Percentiles rank a stretch among this genome's conserved stretches.
Conservation (phyloP, 2,888 invertebrate genomes). For the Suillia variegata region DNA sequence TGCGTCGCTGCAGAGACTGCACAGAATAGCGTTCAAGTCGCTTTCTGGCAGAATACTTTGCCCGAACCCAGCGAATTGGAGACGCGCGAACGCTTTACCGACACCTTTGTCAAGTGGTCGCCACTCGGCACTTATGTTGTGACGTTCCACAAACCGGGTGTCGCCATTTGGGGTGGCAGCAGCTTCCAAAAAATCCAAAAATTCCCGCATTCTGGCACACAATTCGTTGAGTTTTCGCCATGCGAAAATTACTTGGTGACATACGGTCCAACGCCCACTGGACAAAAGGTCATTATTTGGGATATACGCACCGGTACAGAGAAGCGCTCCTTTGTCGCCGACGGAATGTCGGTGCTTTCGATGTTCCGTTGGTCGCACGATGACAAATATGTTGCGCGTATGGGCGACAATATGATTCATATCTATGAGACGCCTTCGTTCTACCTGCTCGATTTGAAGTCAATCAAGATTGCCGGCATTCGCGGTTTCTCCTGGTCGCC, state of each 20-base stretch:
- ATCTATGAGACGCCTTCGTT: constrained; percentile 98
- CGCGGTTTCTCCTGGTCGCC: constrained; percentile 98
- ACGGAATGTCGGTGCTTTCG: constrained; percentile 85
- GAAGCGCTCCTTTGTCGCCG: constrained; percentile 88
- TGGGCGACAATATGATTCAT: constrained; percentile 82
- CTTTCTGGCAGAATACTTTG: constrained; percentile 86
- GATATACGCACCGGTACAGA: constrained; percentile 94
- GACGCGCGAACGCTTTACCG: constrained; percentile 90
- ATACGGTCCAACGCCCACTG: constrained; percentile 85
- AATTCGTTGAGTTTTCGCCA: constrained; percentile 97
- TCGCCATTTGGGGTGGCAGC: constrained; percentile 97
- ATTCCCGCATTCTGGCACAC: constrained; percentile 88
- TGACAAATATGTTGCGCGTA: constrained; percentile 91
- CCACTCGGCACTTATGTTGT: constrained; percentile 95
- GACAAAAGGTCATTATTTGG: constrained; percentile 88
- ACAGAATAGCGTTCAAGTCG: constrained; percentile 74
- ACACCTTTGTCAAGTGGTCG: constrained; percentile 96
- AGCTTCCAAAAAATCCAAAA: constrained; percentile 89
- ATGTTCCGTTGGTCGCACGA: constrained; percentile 98
- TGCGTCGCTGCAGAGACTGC: constrained; percentile 86
- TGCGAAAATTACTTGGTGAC: constrained; percentile 96
- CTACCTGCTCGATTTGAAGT: constrained; percentile 90
- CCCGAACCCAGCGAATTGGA: constrained; percentile 85
- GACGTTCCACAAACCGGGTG: constrained; percentile 94
- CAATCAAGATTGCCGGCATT: constrained; percentile 87